phyloP scores from a whole-genome alignment of 1,140 invertebrate species.

The Micrasema minimum region DNA sequence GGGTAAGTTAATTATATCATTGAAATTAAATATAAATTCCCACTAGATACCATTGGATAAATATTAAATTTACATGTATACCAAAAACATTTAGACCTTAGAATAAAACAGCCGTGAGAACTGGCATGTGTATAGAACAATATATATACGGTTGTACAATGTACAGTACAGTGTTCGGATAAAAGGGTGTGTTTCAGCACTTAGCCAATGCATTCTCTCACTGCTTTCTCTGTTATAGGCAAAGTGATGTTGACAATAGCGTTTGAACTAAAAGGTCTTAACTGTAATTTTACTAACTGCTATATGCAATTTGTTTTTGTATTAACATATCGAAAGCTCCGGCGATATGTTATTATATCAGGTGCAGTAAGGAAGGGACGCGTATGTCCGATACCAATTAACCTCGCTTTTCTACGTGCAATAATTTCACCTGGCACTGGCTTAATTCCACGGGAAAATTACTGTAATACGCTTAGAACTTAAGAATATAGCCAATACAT shows the following conservation, averaged over 20 bases:
- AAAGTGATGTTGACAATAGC: background rate
- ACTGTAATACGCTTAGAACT: background rate
- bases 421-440: conserved; percentile 17
- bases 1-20: too few species aligned
- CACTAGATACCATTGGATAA: too few species aligned
- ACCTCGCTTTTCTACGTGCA: conserved; percentile 19
- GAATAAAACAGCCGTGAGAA: too few species aligned
- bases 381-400: background rate
- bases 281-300: conserved; percentile 9
- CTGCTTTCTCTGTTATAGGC: background rate
- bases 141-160: too few species aligned
- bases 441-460: conserved; percentile 13
- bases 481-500: too few species aligned
- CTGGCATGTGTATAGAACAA: too few species aligned
- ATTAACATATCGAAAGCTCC: conserved; percentile 20
- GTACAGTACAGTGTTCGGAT: too few species aligned
- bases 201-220: background rate
- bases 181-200: too few species aligned
- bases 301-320: conserved; percentile 12
- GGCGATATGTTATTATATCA: conserved; percentile 1
- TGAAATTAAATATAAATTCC: too few species aligned
- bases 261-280: too few species aligned
- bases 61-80: too few species aligned
- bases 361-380: background rate
- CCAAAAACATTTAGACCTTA: too few species aligned